A percentile compares a stretch with the other conserved stretches of the same genome.
phyloP scores from a whole-genome alignment of 1,140 invertebrate genomes.

The Choristoneura fumiferana region DNA sequence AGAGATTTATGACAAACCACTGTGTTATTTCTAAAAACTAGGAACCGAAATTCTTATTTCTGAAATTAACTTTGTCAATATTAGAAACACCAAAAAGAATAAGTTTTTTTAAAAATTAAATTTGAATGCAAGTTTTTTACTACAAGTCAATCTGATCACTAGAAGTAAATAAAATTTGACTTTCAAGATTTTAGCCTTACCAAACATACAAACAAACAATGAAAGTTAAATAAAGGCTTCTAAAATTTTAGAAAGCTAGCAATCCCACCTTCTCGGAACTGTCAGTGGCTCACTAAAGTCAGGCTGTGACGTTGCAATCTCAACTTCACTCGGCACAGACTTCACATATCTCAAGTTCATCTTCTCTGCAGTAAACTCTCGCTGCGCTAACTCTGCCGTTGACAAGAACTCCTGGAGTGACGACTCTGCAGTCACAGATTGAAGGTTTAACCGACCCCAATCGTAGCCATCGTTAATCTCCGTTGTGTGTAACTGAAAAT shows the following conservation, averaged over 20 bases:
- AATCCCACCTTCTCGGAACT: slow-evolving; percentile 68
- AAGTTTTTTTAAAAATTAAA: too few relatives aligned
- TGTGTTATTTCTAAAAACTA: too few relatives aligned
- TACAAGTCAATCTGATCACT: too few relatives aligned
- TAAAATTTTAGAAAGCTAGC: slow-evolving; percentile 18
- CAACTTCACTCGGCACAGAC: slow-evolving; percentile 53
- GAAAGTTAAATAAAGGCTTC: too few relatives aligned
- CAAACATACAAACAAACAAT: too few relatives aligned
- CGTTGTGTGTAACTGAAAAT: slow-evolving; percentile 89
- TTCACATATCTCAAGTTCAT: slow-evolving; percentile 87
- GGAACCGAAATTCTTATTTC: too few relatives aligned
- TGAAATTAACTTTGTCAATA: too few relatives aligned
- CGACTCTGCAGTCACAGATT: slow-evolving; percentile 97
- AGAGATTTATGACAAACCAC: too few relatives aligned
- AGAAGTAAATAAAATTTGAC: too few relatives aligned
- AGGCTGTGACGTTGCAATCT: slow-evolving; percentile 60
- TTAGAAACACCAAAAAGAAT: too few relatives aligned
- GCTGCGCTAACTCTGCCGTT: slow-evolving; percentile 95
- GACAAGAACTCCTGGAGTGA: slow-evolving; percentile 97
- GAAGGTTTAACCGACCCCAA: slow-evolving; percentile 92
- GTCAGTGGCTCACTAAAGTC: slow-evolving; percentile 70
- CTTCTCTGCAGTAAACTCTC: slow-evolving; percentile 95
- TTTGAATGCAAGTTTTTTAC: too few relatives aligned
- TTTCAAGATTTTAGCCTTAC: too few relatives aligned
- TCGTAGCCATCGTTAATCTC: slow-evolving; percentile 94